These are phyloP conservation scores for Pterocles burchelli DNA, from an alignment of 2,113 vertebrate species.

Conservation along the genomic window DNA sequence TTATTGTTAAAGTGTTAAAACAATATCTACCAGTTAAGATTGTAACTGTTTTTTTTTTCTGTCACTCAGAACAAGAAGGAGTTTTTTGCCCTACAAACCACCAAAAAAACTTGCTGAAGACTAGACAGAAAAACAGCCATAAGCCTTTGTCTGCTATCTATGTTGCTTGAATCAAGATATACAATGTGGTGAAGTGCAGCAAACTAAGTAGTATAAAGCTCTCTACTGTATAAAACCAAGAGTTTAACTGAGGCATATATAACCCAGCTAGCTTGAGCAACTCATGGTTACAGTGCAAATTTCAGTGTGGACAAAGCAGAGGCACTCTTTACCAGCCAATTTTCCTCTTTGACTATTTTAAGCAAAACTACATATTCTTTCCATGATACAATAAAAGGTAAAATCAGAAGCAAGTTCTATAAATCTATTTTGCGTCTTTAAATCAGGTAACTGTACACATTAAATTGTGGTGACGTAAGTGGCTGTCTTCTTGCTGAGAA, in stretches of 20 bases:
- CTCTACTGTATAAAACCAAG: background rate
- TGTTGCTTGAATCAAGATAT: background rate
- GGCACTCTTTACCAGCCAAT: background rate
- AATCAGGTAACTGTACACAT: background rate
- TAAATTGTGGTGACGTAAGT: background rate
- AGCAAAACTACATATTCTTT: background rate
- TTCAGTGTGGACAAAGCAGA: background rate
- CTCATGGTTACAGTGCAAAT: background rate
- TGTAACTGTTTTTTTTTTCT: background rate
- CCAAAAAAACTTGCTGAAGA: background rate
- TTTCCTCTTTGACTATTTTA: background rate
- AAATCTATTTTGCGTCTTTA: background rate
- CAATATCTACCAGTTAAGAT: background rate
- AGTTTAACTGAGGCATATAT: background rate
- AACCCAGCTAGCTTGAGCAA: background rate
- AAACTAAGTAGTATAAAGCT: background rate
- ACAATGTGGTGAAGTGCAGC: background rate
- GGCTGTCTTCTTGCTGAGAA: background rate
- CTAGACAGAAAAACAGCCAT: background rate
- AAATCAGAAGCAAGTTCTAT: background rate
- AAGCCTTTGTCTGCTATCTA: background rate
- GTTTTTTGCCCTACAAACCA: rapidly evolving
- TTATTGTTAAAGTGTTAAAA: background rate
- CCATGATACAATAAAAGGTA: background rate
- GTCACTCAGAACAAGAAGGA: background rate